Percentiles rank a stretch among this genome's conserved stretches.
Evolutionary conservation across 2,888 invertebrate genomes (phyloP).

Genomic region (Pediacus dermestoides): DNA sequence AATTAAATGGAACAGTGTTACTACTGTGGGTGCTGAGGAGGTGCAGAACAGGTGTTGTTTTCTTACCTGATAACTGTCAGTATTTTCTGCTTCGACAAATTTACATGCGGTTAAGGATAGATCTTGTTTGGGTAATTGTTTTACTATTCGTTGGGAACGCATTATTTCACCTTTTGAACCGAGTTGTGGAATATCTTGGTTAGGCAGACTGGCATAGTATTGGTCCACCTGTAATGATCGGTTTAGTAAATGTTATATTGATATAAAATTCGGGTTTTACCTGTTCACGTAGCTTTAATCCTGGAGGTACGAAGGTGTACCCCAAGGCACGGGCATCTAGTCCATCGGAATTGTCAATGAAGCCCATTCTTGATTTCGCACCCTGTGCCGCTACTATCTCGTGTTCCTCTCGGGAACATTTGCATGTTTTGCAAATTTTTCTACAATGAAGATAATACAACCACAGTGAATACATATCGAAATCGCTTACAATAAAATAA

Average conservation of each 20-base stretch:
- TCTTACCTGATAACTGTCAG: conserved; percentile 66
- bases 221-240: conserved; percentile 71
- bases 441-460: conserved; percentile 64
- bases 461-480: no score
- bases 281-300: conserved; percentile 45
- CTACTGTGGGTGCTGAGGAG: no score
- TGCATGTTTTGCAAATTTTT: conserved; percentile 90
- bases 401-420: conserved; percentile 85
- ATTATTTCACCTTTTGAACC: conserved; percentile 78
- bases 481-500: no score
- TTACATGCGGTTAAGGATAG: conserved; percentile 85
- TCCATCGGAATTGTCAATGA: conserved; percentile 56
- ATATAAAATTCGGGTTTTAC: conserved; percentile 27
- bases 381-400: conserved; percentile 60
- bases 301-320: conserved; percentile 48
- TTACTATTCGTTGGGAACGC: conserved; percentile 76
- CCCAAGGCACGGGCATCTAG: conserved; percentile 53
- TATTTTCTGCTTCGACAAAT: conserved; percentile 74
- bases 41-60: no score
- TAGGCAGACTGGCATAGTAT: conserved; percentile 86
- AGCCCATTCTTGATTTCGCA: conserved; percentile 44
- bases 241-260: no score
- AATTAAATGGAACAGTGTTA: conserved; percentile 14
- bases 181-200: conserved; percentile 61
- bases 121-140: conserved; percentile 93